A percentile compares a stretch with the other conserved stretches of the same genome.
These are phyloP conservation scores for Lytechinus pictus DNA, from an alignment of 35 echinoderm and acorn worm genomes.

Conservation along the genomic window DNA sequence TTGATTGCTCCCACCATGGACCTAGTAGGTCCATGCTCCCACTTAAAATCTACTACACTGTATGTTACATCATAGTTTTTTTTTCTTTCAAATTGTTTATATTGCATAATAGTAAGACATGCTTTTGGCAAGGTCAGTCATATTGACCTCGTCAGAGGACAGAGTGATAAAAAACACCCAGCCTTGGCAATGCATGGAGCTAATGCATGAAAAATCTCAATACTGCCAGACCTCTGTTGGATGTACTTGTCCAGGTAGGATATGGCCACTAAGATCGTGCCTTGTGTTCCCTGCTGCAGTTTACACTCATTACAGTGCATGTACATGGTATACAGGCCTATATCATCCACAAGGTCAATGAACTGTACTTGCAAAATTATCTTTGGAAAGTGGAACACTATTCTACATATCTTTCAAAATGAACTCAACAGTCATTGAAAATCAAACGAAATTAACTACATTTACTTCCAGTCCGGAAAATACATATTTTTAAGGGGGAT, in stretches of 20 bases:
- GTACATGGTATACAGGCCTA: not conserved
- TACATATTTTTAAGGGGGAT: no score
- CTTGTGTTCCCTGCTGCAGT: not conserved
- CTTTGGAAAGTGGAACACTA: not conserved
- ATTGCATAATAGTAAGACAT: not conserved
- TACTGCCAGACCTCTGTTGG: not conserved
- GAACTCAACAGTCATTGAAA: no score
- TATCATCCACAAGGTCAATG: not conserved
- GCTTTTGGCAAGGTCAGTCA: not conserved
- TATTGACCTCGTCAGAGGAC: not conserved
- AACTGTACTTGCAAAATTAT: not conserved
- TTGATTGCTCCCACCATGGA: not conserved
- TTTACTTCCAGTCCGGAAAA: no score
- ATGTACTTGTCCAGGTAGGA: not conserved
- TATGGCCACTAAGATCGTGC: not conserved
- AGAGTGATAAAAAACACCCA: not conserved
- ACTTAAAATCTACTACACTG: not conserved
- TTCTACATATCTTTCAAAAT: not conserved
- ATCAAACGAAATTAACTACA: no score
- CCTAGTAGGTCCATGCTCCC: not conserved
- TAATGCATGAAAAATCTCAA: not conserved
- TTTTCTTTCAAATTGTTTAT: not conserved
- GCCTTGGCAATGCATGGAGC: constrained; percentile 20
- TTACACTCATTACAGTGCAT: not conserved
- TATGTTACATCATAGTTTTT: not conserved